Evolutionary conservation across 1,140 invertebrate genomes (phyloP), one percentile per base, ranked within the genome.

Genomic region (Melanaphis sacchari): DNA sequence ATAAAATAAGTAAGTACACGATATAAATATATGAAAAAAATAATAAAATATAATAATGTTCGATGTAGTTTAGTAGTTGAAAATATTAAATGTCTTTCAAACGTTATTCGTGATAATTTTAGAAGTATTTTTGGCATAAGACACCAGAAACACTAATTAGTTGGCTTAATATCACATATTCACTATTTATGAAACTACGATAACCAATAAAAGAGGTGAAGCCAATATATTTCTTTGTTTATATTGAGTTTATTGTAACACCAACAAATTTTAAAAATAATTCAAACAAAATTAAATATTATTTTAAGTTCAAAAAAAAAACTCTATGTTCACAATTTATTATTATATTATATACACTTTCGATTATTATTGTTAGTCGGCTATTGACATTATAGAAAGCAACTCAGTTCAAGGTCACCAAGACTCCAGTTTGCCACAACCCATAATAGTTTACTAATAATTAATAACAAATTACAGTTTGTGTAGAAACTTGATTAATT

Each of bases 301-400:
- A 7, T 52, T 41, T 52, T 21, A 52, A 49, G 9, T 52, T 36
- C 21, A 36, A 52, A 24, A 38, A 24, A 38, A 36, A 49, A 22
- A 49, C 21, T 36, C 43, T 18, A 36, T 22, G 1, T 87, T 6
- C 7, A 22, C 22, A 4, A 36, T 49, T 36, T 36, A 88, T 49
- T n/a, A 40, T 22, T 0, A 46, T 46, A 41, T 40, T 87, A 49
- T 46, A 88, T 46, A 88, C 21, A 52, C 43, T 49, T 88, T 52
- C 43, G 43, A 88, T 88, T 88, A 88, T 88, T 88, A 49, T 52
- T 88, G n/a, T 88, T 88, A 88, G 43, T 88, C 87, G 43, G 43
- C 22, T 46, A 36, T 88, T 88, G 46, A 52, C 43, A 22, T 49
- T 36, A 88, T n/a, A 46, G 22, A 46, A 49, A 49, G 87, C 9